Conservation (phyloP, 2,113 vertebrate species). For the Axis porcinus region DNA sequence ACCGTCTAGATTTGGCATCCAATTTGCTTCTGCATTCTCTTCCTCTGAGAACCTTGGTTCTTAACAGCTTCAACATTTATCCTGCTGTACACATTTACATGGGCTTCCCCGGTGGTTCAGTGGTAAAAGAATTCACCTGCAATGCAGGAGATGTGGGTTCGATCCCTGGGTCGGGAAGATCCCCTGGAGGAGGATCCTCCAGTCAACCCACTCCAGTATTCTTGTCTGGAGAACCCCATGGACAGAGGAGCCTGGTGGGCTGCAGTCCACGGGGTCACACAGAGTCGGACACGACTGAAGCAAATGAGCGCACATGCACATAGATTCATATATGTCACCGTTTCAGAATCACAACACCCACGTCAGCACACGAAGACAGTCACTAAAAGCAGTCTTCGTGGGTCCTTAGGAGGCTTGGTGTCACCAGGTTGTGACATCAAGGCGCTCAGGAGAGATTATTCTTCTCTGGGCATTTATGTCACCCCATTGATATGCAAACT, state of each 20-base stretch:
- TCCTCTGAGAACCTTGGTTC: neutral
- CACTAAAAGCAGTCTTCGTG: rapidly evolving
- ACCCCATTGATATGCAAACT: neutral
- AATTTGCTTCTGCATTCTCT: neutral
- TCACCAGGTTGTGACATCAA: rapidly evolving
- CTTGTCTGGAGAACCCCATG: neutral
- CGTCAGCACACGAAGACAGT: rapidly evolving
- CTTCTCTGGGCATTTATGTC: neutral
- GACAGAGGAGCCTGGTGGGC: neutral
- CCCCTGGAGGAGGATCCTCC: neutral
- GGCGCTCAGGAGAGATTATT: rapidly evolving
- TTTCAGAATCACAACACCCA: rapidly evolving
- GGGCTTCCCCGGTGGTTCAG: neutral
- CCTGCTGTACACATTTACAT: rapidly evolving
- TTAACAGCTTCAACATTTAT: neutral
- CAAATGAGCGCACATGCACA: neutral
- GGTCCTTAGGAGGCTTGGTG: neutral
- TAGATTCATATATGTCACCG: rapidly evolving
- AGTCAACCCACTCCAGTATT: neutral
- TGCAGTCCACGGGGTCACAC: neutral
- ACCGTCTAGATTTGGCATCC: rapidly evolving
- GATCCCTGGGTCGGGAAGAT: neutral
- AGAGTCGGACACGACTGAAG: neutral
- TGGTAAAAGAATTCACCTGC: neutral
- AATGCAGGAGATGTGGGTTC: neutral